Conservation (phyloP, 1,140 invertebrate genomes). For the Megathymus violae region DNA sequence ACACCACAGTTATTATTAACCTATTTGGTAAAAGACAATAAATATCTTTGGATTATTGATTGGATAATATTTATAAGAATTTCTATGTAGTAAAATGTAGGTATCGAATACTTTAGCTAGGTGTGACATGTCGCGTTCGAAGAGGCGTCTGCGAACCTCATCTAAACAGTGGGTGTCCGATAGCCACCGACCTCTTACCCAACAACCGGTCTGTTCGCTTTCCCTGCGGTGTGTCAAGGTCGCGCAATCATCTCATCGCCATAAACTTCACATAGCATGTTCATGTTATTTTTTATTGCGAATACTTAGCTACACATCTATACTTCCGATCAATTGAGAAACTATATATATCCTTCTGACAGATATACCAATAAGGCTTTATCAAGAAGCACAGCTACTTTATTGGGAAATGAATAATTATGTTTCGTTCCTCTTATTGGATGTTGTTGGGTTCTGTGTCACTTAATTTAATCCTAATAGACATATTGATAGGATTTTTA, state of each 20-base stretch:
- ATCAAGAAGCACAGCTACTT: too few relatives aligned
- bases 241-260: slow-evolving; percentile 51
- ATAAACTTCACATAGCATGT: slow-evolving; percentile 49
- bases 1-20: too few relatives aligned
- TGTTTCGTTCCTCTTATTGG: too few relatives aligned
- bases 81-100: too few relatives aligned
- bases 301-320: slow-evolving; percentile 9
- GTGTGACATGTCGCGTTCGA: not conserved
- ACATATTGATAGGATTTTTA: too few relatives aligned
- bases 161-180: slow-evolving; percentile 26
- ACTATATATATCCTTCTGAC: not conserved
- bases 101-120: not conserved
- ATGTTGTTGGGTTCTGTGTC: too few relatives aligned
- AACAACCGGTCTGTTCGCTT: slow-evolving; percentile 77
- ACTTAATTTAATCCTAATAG: too few relatives aligned
- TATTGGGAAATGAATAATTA: too few relatives aligned
- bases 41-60: too few relatives aligned
- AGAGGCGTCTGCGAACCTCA: slow-evolving; percentile 9
- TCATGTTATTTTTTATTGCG: slow-evolving; percentile 12
- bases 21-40: too few relatives aligned
- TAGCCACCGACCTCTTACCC: slow-evolving; percentile 56
- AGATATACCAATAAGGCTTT: too few relatives aligned
- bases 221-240: slow-evolving; percentile 76
- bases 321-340: not conserved
- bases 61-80: too few relatives aligned